Base-by-base conservation (phyloP, 2,797 vertebrate species). In the Semotilus atromaculatus region DNA sequence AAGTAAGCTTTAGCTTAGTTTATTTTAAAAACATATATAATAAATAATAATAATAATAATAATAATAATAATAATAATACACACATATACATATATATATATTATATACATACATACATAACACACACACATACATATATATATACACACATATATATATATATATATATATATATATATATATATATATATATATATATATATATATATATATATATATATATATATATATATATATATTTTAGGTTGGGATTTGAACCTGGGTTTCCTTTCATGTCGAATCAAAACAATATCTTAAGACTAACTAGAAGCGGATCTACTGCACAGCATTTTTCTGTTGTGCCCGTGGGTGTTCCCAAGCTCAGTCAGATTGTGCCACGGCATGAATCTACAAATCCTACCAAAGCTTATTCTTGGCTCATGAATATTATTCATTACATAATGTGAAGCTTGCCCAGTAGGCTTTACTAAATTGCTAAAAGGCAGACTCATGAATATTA, bases 341-440 rank as follows among this genome's bases (percentile, higher is more conserved):
- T 77, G 53, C 53, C 14, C 31, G 18, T 21, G 34, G 74, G 34
- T 10, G 11, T 43, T 14, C 10, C 68, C 21, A 38, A 71, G 38
- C 19, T 71, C 68, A 71, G 21, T 71, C 68, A 71, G 19, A 55
- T 58, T 76, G 31, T 9, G 7, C 74, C 34, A 72, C n/a, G 60
- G 23, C 51, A 34, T 40, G 34, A 76, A 60, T 77, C 74, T 60
- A 38, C 53, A 43, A 60, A 62, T 78, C 38, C 38, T 29, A 45
- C 18, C 38, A 64, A 18, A 10, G 1, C 38, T 43, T 43, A 40
- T 23, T 40, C 16, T 77, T 78, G 38, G 19, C 60, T 79, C 58
- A 79, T 31, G 21, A 64, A 64, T 64, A 64, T 66, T 23, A 16
- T 21, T 79, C 43, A 79, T 79, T 79, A 66, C 18, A 66, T 79